Base-by-base conservation (phyloP, 1,140 invertebrate species). In the Drosophila pallidifrons region DNA sequence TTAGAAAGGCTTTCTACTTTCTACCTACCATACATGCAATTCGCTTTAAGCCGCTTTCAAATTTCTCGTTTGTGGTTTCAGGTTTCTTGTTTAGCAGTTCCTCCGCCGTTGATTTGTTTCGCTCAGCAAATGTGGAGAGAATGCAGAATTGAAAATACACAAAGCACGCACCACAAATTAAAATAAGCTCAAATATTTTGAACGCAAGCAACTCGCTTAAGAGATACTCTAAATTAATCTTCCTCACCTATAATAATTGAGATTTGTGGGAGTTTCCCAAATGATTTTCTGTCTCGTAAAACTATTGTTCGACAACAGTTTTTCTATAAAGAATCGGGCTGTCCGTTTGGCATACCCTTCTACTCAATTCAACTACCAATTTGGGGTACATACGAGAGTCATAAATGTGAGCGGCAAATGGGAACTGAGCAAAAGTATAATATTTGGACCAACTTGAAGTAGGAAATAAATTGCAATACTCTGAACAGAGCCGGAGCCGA, bases 151-250 rank as follows among this genome's bases (percentile, higher is more conserved):
- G 57, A 32, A 70, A 70, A 70, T 72, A 83, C 63, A 68, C 77
- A 88, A 76, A 72, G 75, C 85, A 88, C 85, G 85, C 77, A 88
- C 85, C 73, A 67, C 74, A 88, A 88, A 88, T 89, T 89, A 81
- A 89, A 89, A 74, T 77, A 30, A 66, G 30, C 35, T 38, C 35
- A 10, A 11, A 51, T 11, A 28, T 20, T 8, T 43, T 4, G n/a
- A 25, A 13, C 8, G n/a, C 6, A 2, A 32, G 10, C n/a, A 0
- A 13, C 0, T 1, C 20, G 25, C 2, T 7, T 45, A 1, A 13
- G 4, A 32, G 5, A 52, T 61, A 41, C 66, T 20, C 57, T 51
- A 16, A 35, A 38, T 47, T 1, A 4, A 11, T 46, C 45, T 25
- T 25, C 20, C 20, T 25, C 20, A 25, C 20, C 6, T 32, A 32